A percentile compares a stretch with the other conserved stretches of the same genome.
Evolutionary conservation across 2,113 vertebrate species (phyloP).

Genomic region (Coryphaenoides rupestris): DNA sequence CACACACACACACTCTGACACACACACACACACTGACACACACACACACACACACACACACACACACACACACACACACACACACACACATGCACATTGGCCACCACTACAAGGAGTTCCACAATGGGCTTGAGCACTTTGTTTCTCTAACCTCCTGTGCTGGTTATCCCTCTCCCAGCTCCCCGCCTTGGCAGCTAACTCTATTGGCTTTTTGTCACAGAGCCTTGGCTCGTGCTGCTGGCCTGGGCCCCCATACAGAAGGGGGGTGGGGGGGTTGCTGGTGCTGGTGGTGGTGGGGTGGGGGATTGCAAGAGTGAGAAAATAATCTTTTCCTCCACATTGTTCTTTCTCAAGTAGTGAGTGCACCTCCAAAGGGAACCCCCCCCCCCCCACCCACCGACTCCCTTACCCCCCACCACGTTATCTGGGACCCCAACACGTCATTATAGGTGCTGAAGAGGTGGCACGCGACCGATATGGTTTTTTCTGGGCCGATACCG

Average conservation of each 20-base stretch:
- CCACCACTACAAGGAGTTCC: slow-evolving; percentile 37
- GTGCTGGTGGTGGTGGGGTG: slow-evolving; percentile 16
- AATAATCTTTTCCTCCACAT: slow-evolving; percentile 56
- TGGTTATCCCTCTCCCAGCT: slow-evolving; percentile 71
- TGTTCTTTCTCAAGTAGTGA: slow-evolving; percentile 58
- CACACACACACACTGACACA: background rate
- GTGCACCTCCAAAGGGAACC: slow-evolving; percentile 45
- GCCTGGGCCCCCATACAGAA: slow-evolving; percentile 11
- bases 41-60: slow-evolving; percentile 28
- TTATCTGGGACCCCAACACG: slow-evolving; percentile 57
- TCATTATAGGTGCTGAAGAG: slow-evolving; percentile 37
- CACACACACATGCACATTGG: slow-evolving; percentile 14
- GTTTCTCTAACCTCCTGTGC: slow-evolving; percentile 73
- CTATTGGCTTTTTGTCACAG: slow-evolving; percentile 72
- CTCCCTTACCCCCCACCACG: slow-evolving; percentile 66
- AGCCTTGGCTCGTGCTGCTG: slow-evolving; percentile 60
- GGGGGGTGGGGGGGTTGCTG: background rate
- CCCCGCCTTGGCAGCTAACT: slow-evolving; percentile 66
- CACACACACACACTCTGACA: background rate
- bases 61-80: slow-evolving; percentile 31
- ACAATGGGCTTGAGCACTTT: slow-evolving; percentile 69
- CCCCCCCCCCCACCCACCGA: slow-evolving; percentile 71
- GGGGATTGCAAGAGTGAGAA: slow-evolving; percentile 61
- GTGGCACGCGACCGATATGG: slow-evolving; percentile 59
- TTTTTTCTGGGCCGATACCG: too few relatives aligned